phyloP scores from a whole-genome alignment of 2,113 vertebrate genomes.

The Etheostoma spectabile region DNA sequence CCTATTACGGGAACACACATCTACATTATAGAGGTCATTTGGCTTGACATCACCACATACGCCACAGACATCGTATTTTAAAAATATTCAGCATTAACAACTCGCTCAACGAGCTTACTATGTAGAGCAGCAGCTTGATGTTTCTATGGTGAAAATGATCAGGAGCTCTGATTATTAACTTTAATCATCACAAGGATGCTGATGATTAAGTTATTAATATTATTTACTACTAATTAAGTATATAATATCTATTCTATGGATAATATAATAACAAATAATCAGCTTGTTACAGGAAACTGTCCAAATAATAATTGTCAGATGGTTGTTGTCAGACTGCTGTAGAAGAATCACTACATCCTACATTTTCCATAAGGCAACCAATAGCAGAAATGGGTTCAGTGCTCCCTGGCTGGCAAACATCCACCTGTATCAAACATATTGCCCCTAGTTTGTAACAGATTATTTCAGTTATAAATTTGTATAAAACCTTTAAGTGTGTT shows the following conservation, averaged over 20 bases:
- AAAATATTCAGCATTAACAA: too few relatives aligned
- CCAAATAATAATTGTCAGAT: background rate
- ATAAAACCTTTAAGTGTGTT: too few relatives aligned
- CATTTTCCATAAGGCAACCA: conserved; percentile 7
- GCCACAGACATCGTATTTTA: too few relatives aligned
- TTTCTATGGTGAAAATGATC: too few relatives aligned
- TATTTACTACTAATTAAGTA: background rate
- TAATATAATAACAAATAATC: background rate
- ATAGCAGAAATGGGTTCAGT: background rate
- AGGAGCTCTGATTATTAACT: background rate
- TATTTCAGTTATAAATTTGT: too few relatives aligned
- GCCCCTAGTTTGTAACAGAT: too few relatives aligned
- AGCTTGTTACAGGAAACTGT: background rate
- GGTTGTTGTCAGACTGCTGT: background rate
- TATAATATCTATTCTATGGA: background rate
- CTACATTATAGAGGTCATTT: background rate
- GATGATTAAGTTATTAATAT: background rate
- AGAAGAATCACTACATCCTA: background rate
- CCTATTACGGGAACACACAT: background rate
- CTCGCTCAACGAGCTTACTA: too few relatives aligned
- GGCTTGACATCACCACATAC: too few relatives aligned
- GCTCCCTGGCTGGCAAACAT: background rate
- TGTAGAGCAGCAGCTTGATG: too few relatives aligned
- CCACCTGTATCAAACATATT: background rate
- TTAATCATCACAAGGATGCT: background rate